These are phyloP conservation scores for Pandemis heparana DNA, from an alignment of 2,888 invertebrate species.

Conservation along the genomic window DNA sequence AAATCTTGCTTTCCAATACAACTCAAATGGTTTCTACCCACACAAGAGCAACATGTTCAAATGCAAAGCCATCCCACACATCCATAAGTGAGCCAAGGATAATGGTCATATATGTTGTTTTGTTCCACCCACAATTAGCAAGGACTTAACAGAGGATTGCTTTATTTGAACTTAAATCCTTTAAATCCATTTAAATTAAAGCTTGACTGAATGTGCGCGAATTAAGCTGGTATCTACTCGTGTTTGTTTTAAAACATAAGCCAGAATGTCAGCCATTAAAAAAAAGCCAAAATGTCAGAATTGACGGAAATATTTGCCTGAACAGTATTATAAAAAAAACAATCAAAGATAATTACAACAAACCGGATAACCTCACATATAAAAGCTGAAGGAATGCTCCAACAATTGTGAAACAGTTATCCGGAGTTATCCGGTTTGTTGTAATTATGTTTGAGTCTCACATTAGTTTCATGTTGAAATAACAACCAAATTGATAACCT, in stretches of 20 bases:
- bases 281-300: no score
- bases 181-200: slow-evolving; percentile 11
- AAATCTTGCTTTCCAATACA: background rate
- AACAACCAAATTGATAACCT: no score
- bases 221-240: background rate
- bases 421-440: no score
- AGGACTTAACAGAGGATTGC: background rate
- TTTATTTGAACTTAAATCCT: slow-evolving; percentile 14
- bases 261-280: no score
- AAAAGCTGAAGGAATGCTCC: no score
- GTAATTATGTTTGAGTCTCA: no score
- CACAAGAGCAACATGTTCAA: slow-evolving; percentile 47
- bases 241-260: background rate
- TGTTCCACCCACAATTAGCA: slow-evolving; percentile 21
- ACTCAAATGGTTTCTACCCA: slow-evolving; percentile 22
- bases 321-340: no score
- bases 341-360: no score
- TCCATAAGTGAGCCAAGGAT: slow-evolving; percentile 52
- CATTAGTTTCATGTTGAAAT: no score
- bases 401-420: no score
- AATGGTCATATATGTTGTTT: slow-evolving; percentile 31
- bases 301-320: no score
- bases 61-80: slow-evolving; percentile 51
- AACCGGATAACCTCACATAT: no score
- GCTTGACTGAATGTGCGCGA: slow-evolving; percentile 3